phyloP scores from a whole-genome alignment of 2,797 vertebrate genomes.

The Argentina silus region DNA sequence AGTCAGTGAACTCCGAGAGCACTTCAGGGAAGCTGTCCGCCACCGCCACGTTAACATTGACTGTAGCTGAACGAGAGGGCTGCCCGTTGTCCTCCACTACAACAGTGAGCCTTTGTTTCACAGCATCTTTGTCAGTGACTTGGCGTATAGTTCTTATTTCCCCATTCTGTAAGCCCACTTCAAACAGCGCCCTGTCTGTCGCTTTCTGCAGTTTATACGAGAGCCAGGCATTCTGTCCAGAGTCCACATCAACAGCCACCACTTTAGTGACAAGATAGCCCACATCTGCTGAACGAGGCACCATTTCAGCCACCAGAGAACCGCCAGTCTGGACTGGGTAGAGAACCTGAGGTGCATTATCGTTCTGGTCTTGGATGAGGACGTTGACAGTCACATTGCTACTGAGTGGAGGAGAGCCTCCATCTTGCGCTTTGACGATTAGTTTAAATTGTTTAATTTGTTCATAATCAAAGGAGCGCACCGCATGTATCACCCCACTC shows the following conservation, averaged over 20 bases:
- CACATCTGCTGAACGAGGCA: constrained; percentile 53
- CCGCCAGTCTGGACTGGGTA: constrained; percentile 23
- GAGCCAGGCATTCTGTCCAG: constrained; percentile 65
- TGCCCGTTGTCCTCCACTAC: constrained; percentile 66
- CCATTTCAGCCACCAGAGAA: constrained; percentile 48
- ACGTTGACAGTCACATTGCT: too few species aligned
- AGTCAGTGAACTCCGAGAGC: constrained; percentile 38
- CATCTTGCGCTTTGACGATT: too few species aligned
- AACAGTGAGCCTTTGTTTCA: constrained; percentile 67
- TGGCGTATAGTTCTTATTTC: constrained; percentile 45
- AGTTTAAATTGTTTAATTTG: too few species aligned
- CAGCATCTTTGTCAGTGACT: constrained; percentile 62
- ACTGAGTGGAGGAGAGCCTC: too few species aligned
- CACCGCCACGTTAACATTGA: constrained; percentile 63
- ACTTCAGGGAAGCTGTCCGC: constrained; percentile 59
- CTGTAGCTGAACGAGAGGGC: constrained; percentile 52
- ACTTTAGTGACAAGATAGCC: constrained; percentile 55
- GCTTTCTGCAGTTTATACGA: constrained; percentile 66
- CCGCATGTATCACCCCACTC: constrained; percentile 39
- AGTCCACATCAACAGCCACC: constrained; percentile 52
- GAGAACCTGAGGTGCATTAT: too few species aligned
- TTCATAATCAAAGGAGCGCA: constrained; percentile 7
- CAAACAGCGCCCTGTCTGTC: constrained; percentile 61
- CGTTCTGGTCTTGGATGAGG: too few species aligned
- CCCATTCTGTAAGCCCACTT: constrained; percentile 44